Base-by-base conservation (phyloP, 2,888 invertebrate species). In the Pharmacophagus antenor region DNA sequence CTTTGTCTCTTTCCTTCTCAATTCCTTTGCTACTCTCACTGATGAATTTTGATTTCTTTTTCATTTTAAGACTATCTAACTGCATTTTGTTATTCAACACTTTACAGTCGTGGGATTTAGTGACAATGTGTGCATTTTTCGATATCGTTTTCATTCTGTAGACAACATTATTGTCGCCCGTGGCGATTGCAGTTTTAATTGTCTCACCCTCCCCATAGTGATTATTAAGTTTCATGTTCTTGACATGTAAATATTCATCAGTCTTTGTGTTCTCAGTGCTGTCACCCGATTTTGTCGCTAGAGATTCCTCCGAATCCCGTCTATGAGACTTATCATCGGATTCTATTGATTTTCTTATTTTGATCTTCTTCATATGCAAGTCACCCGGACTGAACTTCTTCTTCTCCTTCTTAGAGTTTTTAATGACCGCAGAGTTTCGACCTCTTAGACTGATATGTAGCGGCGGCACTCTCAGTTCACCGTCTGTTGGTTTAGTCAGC, bases 361-460 rank as follows among this genome's bases (percentile, higher is more conserved):
- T 93, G 65, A 88, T 87, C 70, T 92, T 93, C 74, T 92, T 93
- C 53, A 89, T 80, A 68, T 90, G 92, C 27, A 90, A 71, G 47
- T 92, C 75, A 12, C 91, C 91, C 0, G 86, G 83, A 37, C 84
- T 84, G 63, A 88, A 81, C 71, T 93, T 93, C 72, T 92, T 93
- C 70, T 94, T 91, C 62, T 93, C 92, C 68, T 94, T 94, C 70
- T 95, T 95, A 53, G 95, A 94, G 76, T 94, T 94, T 73, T 94
- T 95, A 69, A 96, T 96, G 51, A 97, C 96, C 44, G 96, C 96
- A 0, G 96, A 95, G 79, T 96, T 96, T 60, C 96, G 92, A 1
- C 96, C 96, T 62, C 97, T 92, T 46, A 97, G 85, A 60, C 96
- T 96, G 71, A 97, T 97, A 79, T 97, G 97, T 63, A 97, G 87